A percentile compares a stretch with the other conserved stretches of the same genome.
Evolutionary conservation across 2,888 invertebrate genomes (phyloP).

Genomic region (Entomobrya multifasciata): DNA sequence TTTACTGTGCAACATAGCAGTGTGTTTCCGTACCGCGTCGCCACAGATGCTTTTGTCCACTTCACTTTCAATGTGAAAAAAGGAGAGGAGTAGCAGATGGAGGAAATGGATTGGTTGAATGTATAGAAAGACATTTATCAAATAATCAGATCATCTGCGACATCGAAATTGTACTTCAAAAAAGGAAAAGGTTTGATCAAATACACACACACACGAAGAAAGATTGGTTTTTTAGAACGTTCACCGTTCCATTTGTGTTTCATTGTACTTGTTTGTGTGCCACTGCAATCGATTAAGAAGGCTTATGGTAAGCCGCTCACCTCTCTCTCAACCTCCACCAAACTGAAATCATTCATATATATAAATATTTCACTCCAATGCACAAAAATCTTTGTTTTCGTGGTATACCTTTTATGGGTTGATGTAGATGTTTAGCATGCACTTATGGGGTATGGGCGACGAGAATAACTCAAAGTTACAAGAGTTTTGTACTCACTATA

Average conservation of each 20-base stretch:
- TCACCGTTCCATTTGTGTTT: neutral
- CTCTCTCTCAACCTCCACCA: neutral
- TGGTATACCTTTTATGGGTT: too few relatives aligned
- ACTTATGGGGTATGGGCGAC: too few relatives aligned
- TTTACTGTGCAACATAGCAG: neutral
- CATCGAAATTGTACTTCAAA: constrained; percentile 48
- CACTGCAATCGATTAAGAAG: too few relatives aligned
- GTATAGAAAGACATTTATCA: constrained; percentile 66
- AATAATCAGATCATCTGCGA: constrained; percentile 67
- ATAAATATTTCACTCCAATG: too few relatives aligned
- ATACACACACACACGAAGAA: neutral
- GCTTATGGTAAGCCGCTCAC: neutral
- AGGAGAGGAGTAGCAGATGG: constrained; percentile 48
- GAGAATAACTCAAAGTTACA: too few relatives aligned
- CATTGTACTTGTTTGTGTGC: neutral
- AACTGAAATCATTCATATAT: too few relatives aligned
- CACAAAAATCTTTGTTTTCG: neutral
- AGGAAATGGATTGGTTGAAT: constrained; percentile 60
- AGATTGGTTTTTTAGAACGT: neutral
- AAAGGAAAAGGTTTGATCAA: constrained; percentile 18
- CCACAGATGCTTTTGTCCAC: constrained; percentile 56
- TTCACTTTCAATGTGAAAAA: constrained; percentile 50
- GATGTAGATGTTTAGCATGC: too few relatives aligned
- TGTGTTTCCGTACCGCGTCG: neutral
- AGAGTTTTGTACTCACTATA: too few relatives aligned